These are phyloP conservation scores for Hypanus sabinus DNA, from an alignment of 2,113 vertebrate species.

Conservation along the genomic window DNA sequence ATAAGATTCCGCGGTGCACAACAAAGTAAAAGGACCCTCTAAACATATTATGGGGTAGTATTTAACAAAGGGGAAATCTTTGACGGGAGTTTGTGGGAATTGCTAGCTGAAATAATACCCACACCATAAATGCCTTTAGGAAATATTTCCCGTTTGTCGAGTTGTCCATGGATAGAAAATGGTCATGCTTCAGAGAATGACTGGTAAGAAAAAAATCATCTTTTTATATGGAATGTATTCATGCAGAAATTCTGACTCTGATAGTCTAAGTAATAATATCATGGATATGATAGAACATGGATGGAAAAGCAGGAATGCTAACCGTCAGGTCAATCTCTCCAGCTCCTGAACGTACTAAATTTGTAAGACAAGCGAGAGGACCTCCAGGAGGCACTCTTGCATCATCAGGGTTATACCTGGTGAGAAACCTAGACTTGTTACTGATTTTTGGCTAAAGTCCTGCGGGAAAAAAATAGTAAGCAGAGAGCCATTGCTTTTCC, in stretches of 20 bases:
- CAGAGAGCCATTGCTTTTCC: background rate
- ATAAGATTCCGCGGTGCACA: background rate
- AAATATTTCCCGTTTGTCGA: background rate
- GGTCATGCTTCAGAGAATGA: background rate
- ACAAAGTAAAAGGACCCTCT: background rate
- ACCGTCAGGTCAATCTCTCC: background rate
- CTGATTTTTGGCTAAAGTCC: background rate
- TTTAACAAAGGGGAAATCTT: background rate
- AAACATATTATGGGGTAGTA: background rate
- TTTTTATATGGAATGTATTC: background rate
- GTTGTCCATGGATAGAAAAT: background rate
- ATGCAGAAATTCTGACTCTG: background rate
- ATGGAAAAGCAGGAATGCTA: background rate
- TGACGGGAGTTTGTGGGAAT: background rate
- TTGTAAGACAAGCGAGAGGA: background rate
- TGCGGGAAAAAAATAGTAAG: background rate
- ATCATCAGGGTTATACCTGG: background rate
- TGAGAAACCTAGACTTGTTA: background rate
- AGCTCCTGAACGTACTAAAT: background rate
- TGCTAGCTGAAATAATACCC: background rate
- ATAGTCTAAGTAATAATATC: background rate
- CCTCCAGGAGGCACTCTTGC: slow-evolving; percentile 27
- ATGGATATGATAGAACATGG: background rate
- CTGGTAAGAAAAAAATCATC: background rate
- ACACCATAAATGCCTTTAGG: background rate